Evolutionary conservation across 2,797 vertebrate species (phyloP).

Genomic region (Ctenosaura bakeri): DNA sequence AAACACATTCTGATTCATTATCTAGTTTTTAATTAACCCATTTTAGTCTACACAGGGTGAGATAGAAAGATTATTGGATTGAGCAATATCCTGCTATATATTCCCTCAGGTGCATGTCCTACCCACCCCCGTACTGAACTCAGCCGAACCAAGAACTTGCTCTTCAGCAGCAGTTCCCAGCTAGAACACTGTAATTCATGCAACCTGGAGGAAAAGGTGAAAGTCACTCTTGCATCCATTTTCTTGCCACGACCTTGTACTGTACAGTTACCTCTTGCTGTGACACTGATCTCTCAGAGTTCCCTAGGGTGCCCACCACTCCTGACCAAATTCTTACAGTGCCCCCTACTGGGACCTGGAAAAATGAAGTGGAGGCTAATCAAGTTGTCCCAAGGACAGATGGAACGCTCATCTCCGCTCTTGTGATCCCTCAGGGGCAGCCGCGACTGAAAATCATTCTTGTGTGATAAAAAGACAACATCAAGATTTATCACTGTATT

Average conservation of each 20-base stretch:
- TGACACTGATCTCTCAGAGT: not conserved
- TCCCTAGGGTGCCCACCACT: not conserved
- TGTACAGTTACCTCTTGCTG: not conserved
- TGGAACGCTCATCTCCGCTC: too few relatives aligned
- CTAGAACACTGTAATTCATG: not conserved
- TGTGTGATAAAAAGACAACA: not conserved
- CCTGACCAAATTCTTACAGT: not conserved
- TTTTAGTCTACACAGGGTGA: not conserved
- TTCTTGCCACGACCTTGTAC: not conserved
- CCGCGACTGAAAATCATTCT: not conserved
- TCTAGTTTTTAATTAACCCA: conserved; percentile 47
- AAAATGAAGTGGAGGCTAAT: not conserved
- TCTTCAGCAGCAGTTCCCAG: not conserved
- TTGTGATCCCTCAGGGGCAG: not conserved
- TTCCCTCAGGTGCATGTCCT: not conserved
- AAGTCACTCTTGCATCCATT: not conserved
- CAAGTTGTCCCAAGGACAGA: not conserved
- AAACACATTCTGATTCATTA: conserved; percentile 28
- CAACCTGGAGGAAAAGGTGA: not conserved
- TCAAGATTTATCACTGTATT: not conserved
- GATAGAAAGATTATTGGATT: conserved; percentile 15
- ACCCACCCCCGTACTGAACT: not conserved
- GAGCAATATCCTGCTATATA: not conserved
- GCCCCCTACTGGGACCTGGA: too few relatives aligned
- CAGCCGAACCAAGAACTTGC: not conserved